Percentiles rank a stretch among this genome's conserved stretches.
Evolutionary conservation across 2,888 invertebrate species (phyloP).

Genomic region (Leptura quadrifasciata): DNA sequence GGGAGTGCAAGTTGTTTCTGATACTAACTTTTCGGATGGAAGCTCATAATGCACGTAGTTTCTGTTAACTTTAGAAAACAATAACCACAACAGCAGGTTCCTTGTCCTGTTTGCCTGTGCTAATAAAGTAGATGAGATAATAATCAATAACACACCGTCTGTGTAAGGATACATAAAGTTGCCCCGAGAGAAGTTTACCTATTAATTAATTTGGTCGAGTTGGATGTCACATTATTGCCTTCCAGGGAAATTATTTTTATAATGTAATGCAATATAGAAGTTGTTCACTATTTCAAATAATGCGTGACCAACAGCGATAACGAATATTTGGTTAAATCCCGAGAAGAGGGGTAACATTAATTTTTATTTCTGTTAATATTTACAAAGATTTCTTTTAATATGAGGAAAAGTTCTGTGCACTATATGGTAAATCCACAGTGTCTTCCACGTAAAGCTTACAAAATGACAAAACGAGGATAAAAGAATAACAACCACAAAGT

Average conservation of each 20-base stretch:
- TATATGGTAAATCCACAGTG: too few relatives aligned
- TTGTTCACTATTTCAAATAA: conserved; percentile 5
- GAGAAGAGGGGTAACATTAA: too few relatives aligned
- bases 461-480: too few relatives aligned
- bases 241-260: conserved; percentile 41
- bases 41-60: not conserved
- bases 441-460: too few relatives aligned
- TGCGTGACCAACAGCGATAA: not conserved
- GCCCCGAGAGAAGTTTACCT: conserved; percentile 37
- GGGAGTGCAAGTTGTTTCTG: not conserved
- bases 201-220: conserved; percentile 45
- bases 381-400: too few relatives aligned
- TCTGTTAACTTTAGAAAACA: not conserved
- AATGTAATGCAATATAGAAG: conserved; percentile 28
- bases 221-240: conserved; percentile 44
- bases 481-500: too few relatives aligned
- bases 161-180: conserved; percentile 28
- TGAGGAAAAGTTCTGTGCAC: too few relatives aligned
- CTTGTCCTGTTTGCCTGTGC: not conserved
- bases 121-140: conserved; percentile 4
- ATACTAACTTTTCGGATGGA: not conserved
- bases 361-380: too few relatives aligned
- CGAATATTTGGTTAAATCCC: too few relatives aligned
- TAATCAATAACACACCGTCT: conserved; percentile 9
- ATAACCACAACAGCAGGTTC: not conserved